phyloP scores from a whole-genome alignment of 1,140 invertebrate species.

The Drosophila auraria region DNA sequence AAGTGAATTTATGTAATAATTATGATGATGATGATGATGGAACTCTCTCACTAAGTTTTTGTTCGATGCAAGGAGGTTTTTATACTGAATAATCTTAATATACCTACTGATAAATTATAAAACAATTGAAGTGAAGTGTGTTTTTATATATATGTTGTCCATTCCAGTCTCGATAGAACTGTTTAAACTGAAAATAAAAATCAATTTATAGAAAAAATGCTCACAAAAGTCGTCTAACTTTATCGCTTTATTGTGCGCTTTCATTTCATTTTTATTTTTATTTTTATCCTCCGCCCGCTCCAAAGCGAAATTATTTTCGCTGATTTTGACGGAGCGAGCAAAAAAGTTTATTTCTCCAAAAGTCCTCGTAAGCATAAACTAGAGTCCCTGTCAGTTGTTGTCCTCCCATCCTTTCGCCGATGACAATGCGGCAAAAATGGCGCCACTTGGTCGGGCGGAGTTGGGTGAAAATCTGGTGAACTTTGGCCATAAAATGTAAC shows the following conservation, averaged over 20 bases:
- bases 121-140: constrained; percentile 52
- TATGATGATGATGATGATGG: constrained; percentile 22
- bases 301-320: constrained; percentile 31
- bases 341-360: constrained; percentile 53
- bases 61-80: constrained; percentile 55
- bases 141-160: constrained; percentile 64
- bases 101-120: constrained; percentile 68
- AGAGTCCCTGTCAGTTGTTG: constrained; percentile 36
- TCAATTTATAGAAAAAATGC: constrained; percentile 58
- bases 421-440: constrained; percentile 79
- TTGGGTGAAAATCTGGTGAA: constrained; percentile 44
- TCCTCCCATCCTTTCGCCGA: constrained; percentile 16
- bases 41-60: constrained; percentile 50
- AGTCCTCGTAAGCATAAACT: constrained; percentile 47
- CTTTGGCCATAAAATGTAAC: constrained; percentile 80
- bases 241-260: constrained; percentile 16
- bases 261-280: constrained; percentile 44
- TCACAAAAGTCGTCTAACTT: constrained; percentile 31
- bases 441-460: constrained; percentile 57
- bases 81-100: constrained; percentile 72
- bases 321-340: constrained; percentile 26
- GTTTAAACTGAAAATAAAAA: constrained; percentile 71
- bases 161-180: constrained; percentile 75
- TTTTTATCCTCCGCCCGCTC: constrained; percentile 16
- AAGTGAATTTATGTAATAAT: constrained; percentile 62